Evolutionary conservation across 2,888 invertebrate genomes (phyloP).

Genomic region (Xestia sexstrigata): DNA sequence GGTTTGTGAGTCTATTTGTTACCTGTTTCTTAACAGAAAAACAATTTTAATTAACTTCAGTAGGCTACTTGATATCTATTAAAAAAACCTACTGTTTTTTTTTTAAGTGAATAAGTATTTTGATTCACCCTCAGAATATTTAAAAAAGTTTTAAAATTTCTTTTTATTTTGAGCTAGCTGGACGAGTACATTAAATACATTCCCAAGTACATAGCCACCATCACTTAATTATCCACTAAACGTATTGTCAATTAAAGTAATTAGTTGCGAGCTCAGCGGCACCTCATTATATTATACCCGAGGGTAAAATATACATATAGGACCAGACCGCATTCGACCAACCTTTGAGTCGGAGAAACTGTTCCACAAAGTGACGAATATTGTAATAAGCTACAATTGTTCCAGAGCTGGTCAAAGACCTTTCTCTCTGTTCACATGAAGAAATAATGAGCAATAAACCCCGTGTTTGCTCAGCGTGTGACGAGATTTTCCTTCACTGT

Average conservation of each 20-base stretch:
- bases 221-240: conserved; percentile 37
- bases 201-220: not conserved
- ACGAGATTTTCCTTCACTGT: not conserved
- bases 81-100: not conserved
- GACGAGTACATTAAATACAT: not conserved
- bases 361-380: conserved; percentile 21
- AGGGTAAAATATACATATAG: conserved; percentile 46
- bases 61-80: not conserved
- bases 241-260: conserved; percentile 47
- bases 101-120: not conserved
- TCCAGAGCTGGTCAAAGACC: not conserved
- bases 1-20: not conserved
- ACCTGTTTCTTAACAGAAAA: not conserved
- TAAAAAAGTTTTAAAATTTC: not conserved
- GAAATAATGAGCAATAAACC: not conserved
- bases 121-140: no score
- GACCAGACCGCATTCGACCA: conserved; percentile 25
- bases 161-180: not conserved
- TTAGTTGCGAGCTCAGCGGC: conserved; percentile 23
- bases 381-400: conserved; percentile 8
- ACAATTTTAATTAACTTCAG: not conserved
- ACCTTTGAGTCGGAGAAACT: conserved; percentile 23
- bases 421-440: not conserved
- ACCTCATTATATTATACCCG: conserved; percentile 33
- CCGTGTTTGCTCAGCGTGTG: not conserved